Percentiles rank a stretch among this genome's conserved stretches.
These are phyloP conservation scores for Loriculus beryllinus DNA, from an alignment of 2,797 vertebrate genomes.

Conservation along the genomic window DNA sequence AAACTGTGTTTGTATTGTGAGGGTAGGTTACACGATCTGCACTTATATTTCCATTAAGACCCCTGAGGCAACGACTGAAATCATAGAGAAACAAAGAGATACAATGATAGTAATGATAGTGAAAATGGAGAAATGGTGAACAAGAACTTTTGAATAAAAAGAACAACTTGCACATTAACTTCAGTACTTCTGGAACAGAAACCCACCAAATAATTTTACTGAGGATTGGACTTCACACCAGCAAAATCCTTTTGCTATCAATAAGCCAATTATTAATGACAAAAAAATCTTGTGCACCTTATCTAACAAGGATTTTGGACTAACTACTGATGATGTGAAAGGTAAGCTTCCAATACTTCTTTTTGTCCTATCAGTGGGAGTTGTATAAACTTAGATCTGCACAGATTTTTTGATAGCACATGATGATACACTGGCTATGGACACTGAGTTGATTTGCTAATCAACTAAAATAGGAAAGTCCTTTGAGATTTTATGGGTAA, in stretches of 20 bases:
- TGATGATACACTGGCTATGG: background rate
- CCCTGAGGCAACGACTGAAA: background rate
- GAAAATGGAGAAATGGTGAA: background rate
- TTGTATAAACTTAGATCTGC: background rate
- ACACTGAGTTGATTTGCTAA: constrained; percentile 32
- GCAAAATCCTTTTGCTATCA: background rate
- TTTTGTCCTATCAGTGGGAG: background rate
- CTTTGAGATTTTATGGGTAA: constrained; percentile 48
- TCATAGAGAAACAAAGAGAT: background rate
- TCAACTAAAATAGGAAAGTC: constrained; percentile 7
- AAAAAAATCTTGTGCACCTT: background rate
- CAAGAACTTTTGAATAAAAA: background rate
- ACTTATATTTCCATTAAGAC: background rate
- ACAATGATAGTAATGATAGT: background rate
- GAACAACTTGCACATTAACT: background rate
- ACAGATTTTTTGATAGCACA: background rate
- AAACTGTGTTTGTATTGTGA: background rate
- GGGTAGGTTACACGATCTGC: background rate
- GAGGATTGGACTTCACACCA: background rate
- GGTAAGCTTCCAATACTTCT: background rate
- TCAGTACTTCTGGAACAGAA: background rate
- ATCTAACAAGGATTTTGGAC: background rate
- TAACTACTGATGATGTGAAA: background rate
- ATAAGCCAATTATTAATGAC: background rate
- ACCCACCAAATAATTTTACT: background rate